Base-by-base conservation (phyloP, 2,888 invertebrate species). In the Volucella inanis region DNA sequence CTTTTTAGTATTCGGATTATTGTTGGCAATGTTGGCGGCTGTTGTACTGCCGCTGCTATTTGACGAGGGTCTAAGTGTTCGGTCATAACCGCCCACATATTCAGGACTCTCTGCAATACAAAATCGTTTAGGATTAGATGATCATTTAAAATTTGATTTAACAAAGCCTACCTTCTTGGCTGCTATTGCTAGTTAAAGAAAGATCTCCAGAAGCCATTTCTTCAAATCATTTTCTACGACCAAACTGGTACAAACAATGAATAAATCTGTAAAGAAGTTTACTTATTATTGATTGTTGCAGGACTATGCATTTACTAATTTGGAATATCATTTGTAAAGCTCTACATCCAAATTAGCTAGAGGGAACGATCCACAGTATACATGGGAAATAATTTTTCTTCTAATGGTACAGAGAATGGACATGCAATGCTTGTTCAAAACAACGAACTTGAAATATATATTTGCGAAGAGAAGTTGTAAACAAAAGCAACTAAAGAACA, bases 131-230 rank as follows among this genome's bases (percentile, higher is more conserved):
- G 6, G 14, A 47, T 41, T 72, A 12, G 15, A 8, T 54, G 41
- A 22, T 1, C 9, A 12, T 2, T 9, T 8, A 1, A 11, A 14
- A n/a, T 15, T 2, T 15, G 15, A 0, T 18, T n/a, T 31, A 0
- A 0, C 31, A 86, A 84, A 8, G 57, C 47, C 87, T 91, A 94
- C 93, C 91, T 94, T 95, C 95, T 93, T 95, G 95, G 92, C 95
- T 95, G 91, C 95, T 95, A 92, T 95, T 95, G 92, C 95, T 95
- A 91, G 95, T 96, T 93, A 96, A 93, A 88, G 96, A 96, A 90
- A 96, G 95, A 91, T 95, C 95, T 89, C 95, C 95, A 91, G 96
- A 96, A 93, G 95, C 95, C 95, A 96, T 96, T 91, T 92, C 31
- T 92, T 85, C 85, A 85, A 85, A 85, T 85, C 85, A 85, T 85